Conservation (phyloP, 2,113 vertebrate species). For the Trichechus manatus region DNA sequence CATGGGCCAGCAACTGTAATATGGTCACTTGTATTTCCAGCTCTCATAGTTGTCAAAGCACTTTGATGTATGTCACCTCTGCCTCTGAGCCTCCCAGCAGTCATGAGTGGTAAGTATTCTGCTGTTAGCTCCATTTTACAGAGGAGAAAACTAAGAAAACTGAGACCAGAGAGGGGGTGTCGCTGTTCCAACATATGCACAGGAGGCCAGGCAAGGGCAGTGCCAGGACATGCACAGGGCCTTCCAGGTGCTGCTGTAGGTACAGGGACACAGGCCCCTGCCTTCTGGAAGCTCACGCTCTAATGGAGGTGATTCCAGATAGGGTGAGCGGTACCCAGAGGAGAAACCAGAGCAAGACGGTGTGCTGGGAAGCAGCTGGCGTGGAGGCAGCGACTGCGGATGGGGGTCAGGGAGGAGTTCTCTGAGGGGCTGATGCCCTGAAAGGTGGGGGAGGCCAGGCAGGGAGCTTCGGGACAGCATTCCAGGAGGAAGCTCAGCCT, state of each 20-base stretch:
- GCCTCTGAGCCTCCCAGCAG: not conserved
- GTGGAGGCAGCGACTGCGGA: not conserved
- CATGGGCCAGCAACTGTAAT: too few species aligned
- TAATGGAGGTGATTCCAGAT: not conserved
- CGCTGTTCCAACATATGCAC: not conserved
- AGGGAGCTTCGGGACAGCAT: not conserved
- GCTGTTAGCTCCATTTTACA: not conserved
- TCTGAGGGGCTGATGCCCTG: not conserved
- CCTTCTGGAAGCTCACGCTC: not conserved
- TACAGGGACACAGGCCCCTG: not conserved
- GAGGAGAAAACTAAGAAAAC: not conserved
- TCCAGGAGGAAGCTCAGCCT: fast-evolving
- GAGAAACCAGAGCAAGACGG: not conserved
- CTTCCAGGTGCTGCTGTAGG: not conserved
- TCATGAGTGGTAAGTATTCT: not conserved
- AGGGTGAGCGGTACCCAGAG: not conserved
- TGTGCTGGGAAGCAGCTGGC: not conserved
- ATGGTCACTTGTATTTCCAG: too few species aligned
- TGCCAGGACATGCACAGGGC: not conserved
- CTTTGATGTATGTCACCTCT: not conserved
- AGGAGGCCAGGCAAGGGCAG: not conserved
- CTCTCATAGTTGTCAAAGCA: not conserved
- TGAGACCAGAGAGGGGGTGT: not conserved
- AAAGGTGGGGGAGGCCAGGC: not conserved
- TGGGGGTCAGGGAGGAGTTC: not conserved